These are phyloP conservation scores for Otolemur crassicaudatus DNA, from an alignment of 2,797 vertebrate species.

Conservation along the genomic window DNA sequence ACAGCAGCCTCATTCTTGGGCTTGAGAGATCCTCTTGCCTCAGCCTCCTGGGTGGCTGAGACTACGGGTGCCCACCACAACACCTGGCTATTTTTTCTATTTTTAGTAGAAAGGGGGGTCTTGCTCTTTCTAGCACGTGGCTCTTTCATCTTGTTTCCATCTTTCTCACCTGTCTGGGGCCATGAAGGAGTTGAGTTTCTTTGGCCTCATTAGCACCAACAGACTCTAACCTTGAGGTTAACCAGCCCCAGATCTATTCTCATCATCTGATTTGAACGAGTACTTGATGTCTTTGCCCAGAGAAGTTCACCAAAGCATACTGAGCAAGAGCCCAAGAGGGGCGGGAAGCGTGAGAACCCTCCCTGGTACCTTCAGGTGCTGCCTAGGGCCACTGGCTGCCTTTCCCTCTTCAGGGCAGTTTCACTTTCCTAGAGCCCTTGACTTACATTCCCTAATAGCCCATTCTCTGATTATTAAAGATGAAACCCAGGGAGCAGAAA, in stretches of 20 bases:
- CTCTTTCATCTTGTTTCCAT: neutral
- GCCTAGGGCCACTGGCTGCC: neutral
- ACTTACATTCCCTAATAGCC: constrained; percentile 2
- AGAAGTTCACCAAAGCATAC: neutral
- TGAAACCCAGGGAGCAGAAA: constrained; percentile 35
- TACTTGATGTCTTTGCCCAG: neutral
- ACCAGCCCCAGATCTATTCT: neutral
- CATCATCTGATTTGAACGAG: neutral
- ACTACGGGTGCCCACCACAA: too few species aligned
- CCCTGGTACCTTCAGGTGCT: neutral
- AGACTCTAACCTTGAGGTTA: neutral
- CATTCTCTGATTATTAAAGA: constrained; percentile 50
- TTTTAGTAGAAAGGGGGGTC: too few species aligned
- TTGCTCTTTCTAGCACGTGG: rapidly evolving
- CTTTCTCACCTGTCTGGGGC: neutral
- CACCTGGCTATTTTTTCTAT: too few species aligned
- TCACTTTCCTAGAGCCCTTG: neutral
- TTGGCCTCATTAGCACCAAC: neutral
- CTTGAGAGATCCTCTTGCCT: too few species aligned
- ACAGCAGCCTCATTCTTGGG: too few species aligned
- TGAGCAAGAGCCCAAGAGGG: too few species aligned
- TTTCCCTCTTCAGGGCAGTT: neutral
- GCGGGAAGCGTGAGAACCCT: neutral
- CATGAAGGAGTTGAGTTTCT: neutral
- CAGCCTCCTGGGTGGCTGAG: too few species aligned